These are phyloP conservation scores for Macrotus californicus DNA, from an alignment of 2,113 vertebrate genomes.

Conservation along the genomic window DNA sequence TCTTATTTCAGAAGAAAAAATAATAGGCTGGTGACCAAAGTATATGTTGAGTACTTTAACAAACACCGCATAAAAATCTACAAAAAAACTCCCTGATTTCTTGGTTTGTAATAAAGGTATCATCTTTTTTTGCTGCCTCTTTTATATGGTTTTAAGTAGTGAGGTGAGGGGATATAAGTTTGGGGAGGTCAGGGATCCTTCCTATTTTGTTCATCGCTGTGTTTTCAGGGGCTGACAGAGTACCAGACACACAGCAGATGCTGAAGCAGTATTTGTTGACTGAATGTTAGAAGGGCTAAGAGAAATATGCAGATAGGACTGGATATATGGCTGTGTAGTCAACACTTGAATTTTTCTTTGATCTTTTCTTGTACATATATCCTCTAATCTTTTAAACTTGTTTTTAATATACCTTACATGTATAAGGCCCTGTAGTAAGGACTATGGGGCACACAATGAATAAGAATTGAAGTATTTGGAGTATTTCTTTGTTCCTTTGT, in stretches of 20 bases:
- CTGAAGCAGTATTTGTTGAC: neutral
- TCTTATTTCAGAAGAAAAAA: neutral
- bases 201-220: rapidly evolving
- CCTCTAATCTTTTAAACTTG: neutral
- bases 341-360: neutral
- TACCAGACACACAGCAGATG: neutral
- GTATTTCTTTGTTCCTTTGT: neutral
- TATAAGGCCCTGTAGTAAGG: neutral
- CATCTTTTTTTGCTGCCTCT: neutral
- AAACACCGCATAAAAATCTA: neutral
- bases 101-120: neutral
- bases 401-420: neutral
- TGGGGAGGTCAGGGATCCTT: neutral
- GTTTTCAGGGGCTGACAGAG: neutral
- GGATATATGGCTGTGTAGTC: rapidly evolving
- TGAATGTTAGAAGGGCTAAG: neutral
- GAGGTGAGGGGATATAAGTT: neutral
- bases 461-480: neutral
- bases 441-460: neutral
- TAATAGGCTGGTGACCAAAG: neutral
- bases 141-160: neutral
- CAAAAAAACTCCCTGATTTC: neutral
- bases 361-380: neutral
- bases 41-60: neutral
- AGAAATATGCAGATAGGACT: neutral